Percentiles rank a stretch among this genome's conserved stretches.
Evolutionary conservation across 2,797 vertebrate genomes (phyloP).

Genomic region (Ctenopoma multispine): DNA sequence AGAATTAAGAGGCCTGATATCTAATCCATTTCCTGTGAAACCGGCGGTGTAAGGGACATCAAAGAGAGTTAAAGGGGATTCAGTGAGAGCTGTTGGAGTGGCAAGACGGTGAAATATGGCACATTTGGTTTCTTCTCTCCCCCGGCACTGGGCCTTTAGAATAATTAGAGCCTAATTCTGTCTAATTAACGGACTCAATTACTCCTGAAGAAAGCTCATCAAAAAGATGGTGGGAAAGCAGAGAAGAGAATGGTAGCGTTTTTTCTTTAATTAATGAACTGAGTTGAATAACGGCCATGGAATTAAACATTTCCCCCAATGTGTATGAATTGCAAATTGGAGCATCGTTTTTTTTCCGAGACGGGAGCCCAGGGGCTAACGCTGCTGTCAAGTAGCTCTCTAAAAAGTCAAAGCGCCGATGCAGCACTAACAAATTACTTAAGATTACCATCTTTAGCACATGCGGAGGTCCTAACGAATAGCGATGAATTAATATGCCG

Average conservation of each 20-base stretch:
- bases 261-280: slow-evolving; percentile 89
- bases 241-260: slow-evolving; percentile 78
- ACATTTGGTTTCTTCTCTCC: slow-evolving; percentile 78
- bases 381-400: slow-evolving; percentile 85
- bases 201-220: slow-evolving; percentile 88
- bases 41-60: slow-evolving; percentile 78
- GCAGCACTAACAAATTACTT: slow-evolving; percentile 85
- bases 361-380: slow-evolving; percentile 82
- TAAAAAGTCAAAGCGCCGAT: slow-evolving; percentile 85
- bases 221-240: slow-evolving; percentile 84
- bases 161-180: slow-evolving; percentile 89
- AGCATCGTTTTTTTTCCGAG: slow-evolving; percentile 68
- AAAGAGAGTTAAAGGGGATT: slow-evolving; percentile 82
- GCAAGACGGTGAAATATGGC: slow-evolving; percentile 81
- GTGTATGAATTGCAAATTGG: slow-evolving; percentile 87
- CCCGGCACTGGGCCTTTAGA: slow-evolving; percentile 83
- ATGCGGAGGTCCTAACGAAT: slow-evolving; percentile 81
- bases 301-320: slow-evolving; percentile 86
- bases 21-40: slow-evolving; percentile 84
- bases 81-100: slow-evolving; percentile 71
- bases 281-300: slow-evolving; percentile 85
- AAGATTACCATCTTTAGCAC: slow-evolving; percentile 84
- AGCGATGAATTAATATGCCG: slow-evolving; percentile 84
- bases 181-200: slow-evolving; percentile 89
- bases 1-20: slow-evolving; percentile 79